Conservation (phyloP, 1,140 invertebrate species). For the Halictus rubicundus region DNA sequence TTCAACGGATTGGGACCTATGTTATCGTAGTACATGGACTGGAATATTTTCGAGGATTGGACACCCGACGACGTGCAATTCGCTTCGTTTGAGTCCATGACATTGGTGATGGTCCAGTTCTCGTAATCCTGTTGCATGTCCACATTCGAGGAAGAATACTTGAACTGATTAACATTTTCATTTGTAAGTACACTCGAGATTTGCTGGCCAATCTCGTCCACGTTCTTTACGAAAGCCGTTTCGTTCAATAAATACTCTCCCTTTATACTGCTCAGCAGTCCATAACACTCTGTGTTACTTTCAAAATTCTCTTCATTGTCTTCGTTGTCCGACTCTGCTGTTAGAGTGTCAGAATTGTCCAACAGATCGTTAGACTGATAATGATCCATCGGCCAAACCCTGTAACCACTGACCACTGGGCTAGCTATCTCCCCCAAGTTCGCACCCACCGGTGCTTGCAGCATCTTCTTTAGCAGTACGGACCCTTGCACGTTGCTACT, state of each 20-base stretch:
- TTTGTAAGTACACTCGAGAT: constrained; percentile 20
- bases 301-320: constrained; percentile 64
- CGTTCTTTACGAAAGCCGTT: constrained; percentile 36
- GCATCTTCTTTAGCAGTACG: constrained; percentile 74
- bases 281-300: constrained; percentile 50
- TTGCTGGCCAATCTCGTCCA: constrained; percentile 48
- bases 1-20: constrained; percentile 16
- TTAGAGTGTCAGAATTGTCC: constrained; percentile 76
- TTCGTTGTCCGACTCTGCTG: constrained; percentile 74
- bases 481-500: constrained; percentile 54
- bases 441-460: constrained; percentile 76
- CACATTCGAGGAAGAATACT: constrained; percentile 49
- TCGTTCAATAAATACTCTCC: constrained; percentile 53
- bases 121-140: constrained; percentile 68
- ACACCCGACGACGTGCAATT: constrained; percentile 33
- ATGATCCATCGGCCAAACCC: constrained; percentile 57
- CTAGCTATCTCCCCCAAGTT: constrained; percentile 74
- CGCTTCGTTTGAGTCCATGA: constrained; percentile 49
- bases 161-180: constrained; percentile 56
- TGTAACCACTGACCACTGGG: constrained; percentile 59
- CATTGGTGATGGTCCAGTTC: constrained; percentile 68
- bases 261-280: constrained; percentile 46
- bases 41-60: constrained; percentile 49
- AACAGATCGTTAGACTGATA: constrained; percentile 50
- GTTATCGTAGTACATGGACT: constrained; percentile 62